phyloP scores from a whole-genome alignment of 1,140 invertebrate genomes.

The Sycobia sp. region DNA sequence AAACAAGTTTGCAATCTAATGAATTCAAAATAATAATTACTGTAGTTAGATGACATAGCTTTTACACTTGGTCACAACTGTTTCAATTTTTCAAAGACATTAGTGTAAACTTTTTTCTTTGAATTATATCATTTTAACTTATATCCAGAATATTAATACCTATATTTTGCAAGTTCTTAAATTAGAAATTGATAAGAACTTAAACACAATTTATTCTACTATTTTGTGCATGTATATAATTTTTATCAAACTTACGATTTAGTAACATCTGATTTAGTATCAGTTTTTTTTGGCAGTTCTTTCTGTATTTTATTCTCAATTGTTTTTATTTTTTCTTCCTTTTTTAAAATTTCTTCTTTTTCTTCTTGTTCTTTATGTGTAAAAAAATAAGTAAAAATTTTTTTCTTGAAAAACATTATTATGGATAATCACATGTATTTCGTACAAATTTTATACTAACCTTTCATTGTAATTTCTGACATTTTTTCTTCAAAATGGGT shows the following conservation, averaged over 20 bases:
- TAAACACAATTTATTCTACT: not conserved
- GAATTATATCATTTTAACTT: no score
- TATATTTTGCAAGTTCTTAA: not conserved
- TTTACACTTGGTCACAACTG: no score
- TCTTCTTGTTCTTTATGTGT: slow-evolving; percentile 45
- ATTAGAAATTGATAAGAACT: not conserved
- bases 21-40: no score
- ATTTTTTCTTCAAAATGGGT: slow-evolving; percentile 60
- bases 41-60: no score
- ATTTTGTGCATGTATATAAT: no score
- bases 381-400: slow-evolving; percentile 19
- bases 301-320: slow-evolving; percentile 14
- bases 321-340: slow-evolving; percentile 34
- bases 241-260: slow-evolving; percentile 60
- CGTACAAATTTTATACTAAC: slow-evolving; percentile 47
- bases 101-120: no score
- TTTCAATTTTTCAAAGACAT: no score
- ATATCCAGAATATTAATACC: not conserved
- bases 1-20: no score
- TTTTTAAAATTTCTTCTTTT: slow-evolving; percentile 39
- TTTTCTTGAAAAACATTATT: not conserved
- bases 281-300: slow-evolving; percentile 43
- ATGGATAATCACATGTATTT: slow-evolving; percentile 15
- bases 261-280: slow-evolving; percentile 47
- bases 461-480: slow-evolving; percentile 55